phyloP scores from a whole-genome alignment of 2,113 vertebrate genomes.

The Oryzias curvinotus region DNA sequence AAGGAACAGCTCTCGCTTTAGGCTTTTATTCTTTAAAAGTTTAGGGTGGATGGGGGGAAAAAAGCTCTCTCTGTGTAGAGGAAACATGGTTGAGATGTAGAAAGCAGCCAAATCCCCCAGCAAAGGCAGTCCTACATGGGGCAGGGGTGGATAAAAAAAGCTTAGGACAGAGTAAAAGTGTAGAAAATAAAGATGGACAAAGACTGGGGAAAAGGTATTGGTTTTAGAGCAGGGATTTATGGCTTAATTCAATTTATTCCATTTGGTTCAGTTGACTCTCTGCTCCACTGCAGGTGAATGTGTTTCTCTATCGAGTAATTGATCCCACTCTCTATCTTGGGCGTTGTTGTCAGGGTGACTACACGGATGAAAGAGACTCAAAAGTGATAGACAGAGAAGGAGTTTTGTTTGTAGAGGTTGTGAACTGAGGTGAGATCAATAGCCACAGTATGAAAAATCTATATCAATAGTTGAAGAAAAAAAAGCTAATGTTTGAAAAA shows the following conservation, averaged over 20 bases:
- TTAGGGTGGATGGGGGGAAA: conserved; percentile 16
- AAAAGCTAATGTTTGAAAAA: background rate
- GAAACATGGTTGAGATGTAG: conserved; percentile 38
- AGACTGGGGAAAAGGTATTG: conserved; percentile 32
- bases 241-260: conserved; percentile 74
- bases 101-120: conserved; percentile 26
- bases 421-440: background rate
- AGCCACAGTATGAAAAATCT: conserved; percentile 6
- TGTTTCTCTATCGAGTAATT: conserved; percentile 65
- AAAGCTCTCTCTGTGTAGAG: conserved; percentile 32
- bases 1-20: conserved; percentile 39
- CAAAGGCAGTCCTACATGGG: conserved; percentile 8
- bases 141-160: conserved; percentile 5
- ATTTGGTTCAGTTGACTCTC: conserved; percentile 68
- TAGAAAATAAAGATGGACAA: conserved; percentile 30
- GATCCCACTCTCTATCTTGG: conserved; percentile 59
- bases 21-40: conserved; percentile 42
- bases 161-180: conserved; percentile 23
- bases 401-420: conserved; percentile 6
- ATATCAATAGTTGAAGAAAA: conserved; percentile 3
- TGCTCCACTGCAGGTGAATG: conserved; percentile 69
- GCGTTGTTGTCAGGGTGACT: conserved; percentile 23
- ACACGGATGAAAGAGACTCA: conserved; percentile 40
- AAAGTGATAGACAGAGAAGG: conserved; percentile 23
- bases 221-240: conserved; percentile 62